Evolutionary conservation across 2,113 vertebrate genomes (phyloP).

Genomic region (Lampris megalopsis): DNA sequence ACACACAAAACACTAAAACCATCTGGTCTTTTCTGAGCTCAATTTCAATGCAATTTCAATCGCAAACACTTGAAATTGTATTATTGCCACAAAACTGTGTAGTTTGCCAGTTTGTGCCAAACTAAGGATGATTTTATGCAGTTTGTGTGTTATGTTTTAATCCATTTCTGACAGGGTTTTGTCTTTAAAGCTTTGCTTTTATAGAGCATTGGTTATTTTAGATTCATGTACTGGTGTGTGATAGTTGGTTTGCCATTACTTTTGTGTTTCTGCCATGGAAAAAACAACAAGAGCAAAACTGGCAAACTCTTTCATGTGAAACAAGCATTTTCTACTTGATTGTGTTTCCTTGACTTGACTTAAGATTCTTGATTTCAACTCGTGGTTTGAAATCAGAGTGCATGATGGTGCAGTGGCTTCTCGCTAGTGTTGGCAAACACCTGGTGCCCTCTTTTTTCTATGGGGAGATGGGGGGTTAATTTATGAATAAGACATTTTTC

Average conservation of each 20-base stretch:
- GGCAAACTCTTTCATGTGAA: constrained; percentile 56
- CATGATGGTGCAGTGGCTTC: constrained; percentile 69
- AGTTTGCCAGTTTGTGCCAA: constrained; percentile 23
- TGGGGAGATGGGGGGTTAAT: constrained; percentile 33
- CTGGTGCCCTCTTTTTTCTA: constrained; percentile 54
- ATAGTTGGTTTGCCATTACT: constrained; percentile 69
- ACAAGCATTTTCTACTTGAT: constrained; percentile 50
- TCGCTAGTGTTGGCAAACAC: constrained; percentile 65
- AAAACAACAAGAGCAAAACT: constrained; percentile 47
- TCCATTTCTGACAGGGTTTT: constrained; percentile 47
- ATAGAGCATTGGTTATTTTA: constrained; percentile 51
- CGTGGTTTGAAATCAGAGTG: constrained; percentile 64
- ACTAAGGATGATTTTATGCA: constrained; percentile 19
- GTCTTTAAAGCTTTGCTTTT: constrained; percentile 40
- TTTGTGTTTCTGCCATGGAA: constrained; percentile 64
- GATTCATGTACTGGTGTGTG: constrained; percentile 72
- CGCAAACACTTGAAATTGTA: constrained; percentile 24
- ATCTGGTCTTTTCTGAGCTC: constrained; percentile 58
- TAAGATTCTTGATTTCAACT: constrained; percentile 51
- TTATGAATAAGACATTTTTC: constrained; percentile 36
- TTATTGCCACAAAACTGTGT: constrained; percentile 18
- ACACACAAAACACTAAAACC: constrained; percentile 42
- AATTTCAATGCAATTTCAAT: constrained; percentile 36
- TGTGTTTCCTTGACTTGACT: constrained; percentile 60
- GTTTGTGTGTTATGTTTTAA: constrained; percentile 38